These are phyloP conservation scores for Amphiduros pacificus DNA, from an alignment of 2,888 invertebrate species.

Conservation along the genomic window DNA sequence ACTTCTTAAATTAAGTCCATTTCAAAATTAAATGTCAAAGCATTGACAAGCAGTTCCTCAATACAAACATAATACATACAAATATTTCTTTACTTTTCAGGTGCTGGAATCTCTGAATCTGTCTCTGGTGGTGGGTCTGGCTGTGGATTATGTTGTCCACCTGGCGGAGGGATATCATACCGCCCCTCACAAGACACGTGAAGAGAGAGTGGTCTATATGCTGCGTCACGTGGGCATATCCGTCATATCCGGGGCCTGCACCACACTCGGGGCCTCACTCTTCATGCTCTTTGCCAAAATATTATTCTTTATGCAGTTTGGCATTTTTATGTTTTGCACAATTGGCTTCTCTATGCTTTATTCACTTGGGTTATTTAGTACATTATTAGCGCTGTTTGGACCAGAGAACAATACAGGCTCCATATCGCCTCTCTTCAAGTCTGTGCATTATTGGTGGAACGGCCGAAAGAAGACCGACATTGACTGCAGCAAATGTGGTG, in stretches of 20 bases:
- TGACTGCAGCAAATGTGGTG: no score
- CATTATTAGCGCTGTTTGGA: no score
- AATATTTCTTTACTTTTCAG: no score
- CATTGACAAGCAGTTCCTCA: no score
- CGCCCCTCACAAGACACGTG: constrained; percentile 31
- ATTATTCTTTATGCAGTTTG: constrained; percentile 44
- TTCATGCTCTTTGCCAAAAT: constrained; percentile 45
- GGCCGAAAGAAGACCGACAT: no score
- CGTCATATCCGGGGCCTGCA: constrained; percentile 44
- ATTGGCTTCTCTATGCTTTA: constrained; percentile 41
- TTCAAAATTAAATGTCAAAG: no score
- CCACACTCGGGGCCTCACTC: constrained; percentile 42
- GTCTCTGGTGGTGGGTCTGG: constrained; percentile 43
- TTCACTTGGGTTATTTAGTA: no score
- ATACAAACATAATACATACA: no score
- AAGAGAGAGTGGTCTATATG: constrained; percentile 37
- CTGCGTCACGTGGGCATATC: constrained; percentile 41
- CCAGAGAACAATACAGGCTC: no score
- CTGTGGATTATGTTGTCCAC: constrained; percentile 48
- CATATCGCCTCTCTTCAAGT: no score
- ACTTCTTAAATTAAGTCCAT: no score
- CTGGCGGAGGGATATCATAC: constrained; percentile 43
- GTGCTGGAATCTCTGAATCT: constrained; percentile 44
- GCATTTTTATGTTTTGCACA: constrained; percentile 43
- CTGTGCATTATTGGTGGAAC: no score